Base-by-base conservation (phyloP, 2,888 invertebrate genomes). In the Pristionchus fissidentatus region DNA sequence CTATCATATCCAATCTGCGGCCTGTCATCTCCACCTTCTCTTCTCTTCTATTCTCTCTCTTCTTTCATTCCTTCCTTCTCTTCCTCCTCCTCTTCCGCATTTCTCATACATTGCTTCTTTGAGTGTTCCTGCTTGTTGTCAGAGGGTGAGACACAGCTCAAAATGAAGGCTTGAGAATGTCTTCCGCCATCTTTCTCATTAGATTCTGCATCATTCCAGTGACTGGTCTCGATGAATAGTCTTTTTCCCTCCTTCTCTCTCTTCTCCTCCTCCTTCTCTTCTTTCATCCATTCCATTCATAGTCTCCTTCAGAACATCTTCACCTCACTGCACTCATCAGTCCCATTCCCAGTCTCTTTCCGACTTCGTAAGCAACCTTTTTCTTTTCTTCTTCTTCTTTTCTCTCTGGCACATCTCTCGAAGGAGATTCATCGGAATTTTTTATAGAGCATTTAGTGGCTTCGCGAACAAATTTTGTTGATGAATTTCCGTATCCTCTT, bases 231-330 rank as follows among this genome's bases (percentile, higher is more conserved):
- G 26, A 38, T 73, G 38, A 38, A 73, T 43, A 38, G 43, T 57
- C 57, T 15, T 57, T 43, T 4, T 8, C 32, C 41, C 26, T 29
- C 70, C 70, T 26, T n/a, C 43, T 43, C 70, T 41, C 35, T 38
- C 35, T 66, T 13, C 75, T 75, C 32, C 77, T 77, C 29, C 77
- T 77, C 52, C 41, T 73, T 43, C 73, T 26, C 10, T 32, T 73
- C 73, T 13, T 73, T 73, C 73, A 73, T 73, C 26, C 73, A 77
- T 19, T 46, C 77, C 52, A 77, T 52, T 77, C 77, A 49, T 52
- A 49, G n/a, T 77, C 77, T 43, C 43, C 70, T 15, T 38, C 22
- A 41, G 70, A 38, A 73, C 41, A 73, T n/a, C 41, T n/a, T 75
- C 38, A 52, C 19, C 35, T 49, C 79, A 46, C 43, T 29, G 55